Percentiles rank a stretch among this genome's conserved stretches.
Evolutionary conservation across 1,140 invertebrate genomes (phyloP).

Genomic region (Drosophila equinoxialis): DNA sequence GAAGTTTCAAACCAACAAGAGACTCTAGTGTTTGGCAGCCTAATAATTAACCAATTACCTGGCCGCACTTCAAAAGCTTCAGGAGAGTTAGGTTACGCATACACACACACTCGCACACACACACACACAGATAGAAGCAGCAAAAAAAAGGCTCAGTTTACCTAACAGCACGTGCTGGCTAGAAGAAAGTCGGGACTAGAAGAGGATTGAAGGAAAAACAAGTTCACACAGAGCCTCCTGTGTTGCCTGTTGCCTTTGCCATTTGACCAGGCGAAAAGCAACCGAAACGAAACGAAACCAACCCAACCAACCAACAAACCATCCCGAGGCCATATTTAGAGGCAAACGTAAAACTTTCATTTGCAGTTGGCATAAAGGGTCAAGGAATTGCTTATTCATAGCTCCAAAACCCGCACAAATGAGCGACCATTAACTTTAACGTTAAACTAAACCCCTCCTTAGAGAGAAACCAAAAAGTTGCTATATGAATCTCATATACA

Average conservation of each 20-base stretch:
- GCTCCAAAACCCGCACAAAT: constrained; percentile 55
- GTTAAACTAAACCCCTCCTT: constrained; percentile 1
- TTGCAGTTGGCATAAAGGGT: constrained; percentile 2
- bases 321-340: constrained; percentile 7
- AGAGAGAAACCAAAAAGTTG: constrained; percentile 3
- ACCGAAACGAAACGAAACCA: constrained; percentile 10
- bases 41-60: constrained; percentile 64
- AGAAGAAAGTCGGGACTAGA: not conserved
- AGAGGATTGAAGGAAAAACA: constrained; percentile 1
- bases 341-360: constrained; percentile 46
- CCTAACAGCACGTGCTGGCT: constrained; percentile 28
- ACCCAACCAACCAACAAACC: not conserved
- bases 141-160: constrained; percentile 4
- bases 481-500: constrained; percentile 1
- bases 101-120: constrained; percentile 8
- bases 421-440: constrained; percentile 49
- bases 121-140: not conserved
- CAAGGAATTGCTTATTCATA: constrained; percentile 58
- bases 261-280: constrained; percentile 37
- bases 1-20: constrained; percentile 14
- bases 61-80: constrained; percentile 56
- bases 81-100: constrained; percentile 34
- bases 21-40: constrained; percentile 37
- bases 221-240: constrained; percentile 9
- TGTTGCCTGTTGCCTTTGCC: constrained; percentile 24